Evolutionary conservation across 1,140 invertebrate species (phyloP).

Genomic region (Drosophila sp.): DNA sequence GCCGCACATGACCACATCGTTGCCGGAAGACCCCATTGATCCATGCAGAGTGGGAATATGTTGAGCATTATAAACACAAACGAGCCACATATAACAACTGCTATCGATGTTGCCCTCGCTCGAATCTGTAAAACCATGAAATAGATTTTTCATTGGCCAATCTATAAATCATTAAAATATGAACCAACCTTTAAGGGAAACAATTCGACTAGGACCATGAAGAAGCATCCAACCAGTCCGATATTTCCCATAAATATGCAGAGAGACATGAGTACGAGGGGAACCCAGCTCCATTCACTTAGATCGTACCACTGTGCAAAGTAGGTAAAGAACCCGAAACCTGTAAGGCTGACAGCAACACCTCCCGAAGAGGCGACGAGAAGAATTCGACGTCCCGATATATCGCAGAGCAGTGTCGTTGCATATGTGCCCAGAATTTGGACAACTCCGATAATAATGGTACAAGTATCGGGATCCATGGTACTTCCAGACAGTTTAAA

Average conservation of each 20-base stretch:
- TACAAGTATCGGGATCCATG: conserved; percentile 85
- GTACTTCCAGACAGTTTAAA: conserved; percentile 87
- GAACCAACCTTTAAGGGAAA: conserved; percentile 67
- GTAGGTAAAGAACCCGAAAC: conserved; percentile 56
- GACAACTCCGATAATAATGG: conserved; percentile 85
- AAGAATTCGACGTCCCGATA: conserved; percentile 57
- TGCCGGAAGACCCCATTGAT: conserved; percentile 59
- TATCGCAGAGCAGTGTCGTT: conserved; percentile 65
- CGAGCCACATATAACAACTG: conserved; percentile 59
- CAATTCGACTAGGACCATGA: conserved; percentile 69
- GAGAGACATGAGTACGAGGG: conserved; percentile 66
- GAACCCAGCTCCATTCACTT: conserved; percentile 64
- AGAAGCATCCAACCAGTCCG: conserved; percentile 74
- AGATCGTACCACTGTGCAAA: conserved; percentile 54
- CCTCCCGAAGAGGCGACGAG: conserved; percentile 62
- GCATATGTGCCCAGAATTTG: conserved; percentile 83
- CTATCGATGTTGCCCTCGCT: conserved; percentile 33
- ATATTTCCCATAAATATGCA: conserved; percentile 72
- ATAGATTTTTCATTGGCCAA: background rate
- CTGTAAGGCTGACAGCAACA: conserved; percentile 45
- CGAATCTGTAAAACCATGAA: conserved; percentile 11
- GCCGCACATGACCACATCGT: conserved; percentile 74
- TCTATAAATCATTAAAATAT: background rate
- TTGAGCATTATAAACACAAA: conserved; percentile 69
- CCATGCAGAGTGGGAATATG: conserved; percentile 70